A percentile compares a stretch with the other conserved stretches of the same genome.
phyloP scores from a whole-genome alignment of 2,113 vertebrate species.

The Odobenus rosmarus region DNA sequence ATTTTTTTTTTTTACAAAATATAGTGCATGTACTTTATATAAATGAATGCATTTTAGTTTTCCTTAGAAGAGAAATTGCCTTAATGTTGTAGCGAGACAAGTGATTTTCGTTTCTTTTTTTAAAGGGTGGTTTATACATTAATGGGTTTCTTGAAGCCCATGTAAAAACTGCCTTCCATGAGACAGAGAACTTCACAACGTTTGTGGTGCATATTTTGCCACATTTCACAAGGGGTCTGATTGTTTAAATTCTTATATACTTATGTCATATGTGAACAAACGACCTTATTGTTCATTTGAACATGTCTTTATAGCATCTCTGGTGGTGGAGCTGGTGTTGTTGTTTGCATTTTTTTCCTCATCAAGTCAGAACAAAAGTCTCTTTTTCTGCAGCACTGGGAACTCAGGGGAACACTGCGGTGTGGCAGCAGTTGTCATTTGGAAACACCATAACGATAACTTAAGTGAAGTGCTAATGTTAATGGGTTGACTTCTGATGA shows the following conservation, averaged over 20 bases:
- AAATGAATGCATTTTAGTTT: slow-evolving; percentile 81
- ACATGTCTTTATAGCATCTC: slow-evolving; percentile 83
- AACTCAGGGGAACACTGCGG: slow-evolving; percentile 78
- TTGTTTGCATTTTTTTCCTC: slow-evolving; percentile 78
- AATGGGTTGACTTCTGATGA: slow-evolving; percentile 79
- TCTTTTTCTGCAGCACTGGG: slow-evolving; percentile 83
- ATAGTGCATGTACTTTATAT: slow-evolving; percentile 68
- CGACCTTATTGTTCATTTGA: slow-evolving; percentile 84
- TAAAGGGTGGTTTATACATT: slow-evolving; percentile 78
- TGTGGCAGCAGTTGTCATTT: slow-evolving; percentile 79
- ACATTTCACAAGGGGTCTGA: slow-evolving; percentile 84
- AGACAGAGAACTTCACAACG: slow-evolving; percentile 81
- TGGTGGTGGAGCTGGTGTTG: slow-evolving; percentile 78
- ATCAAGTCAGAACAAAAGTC: slow-evolving; percentile 86
- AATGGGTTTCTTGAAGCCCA: slow-evolving; percentile 85
- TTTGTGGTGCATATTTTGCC: slow-evolving; percentile 78
- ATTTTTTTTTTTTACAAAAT: slow-evolving; percentile 71
- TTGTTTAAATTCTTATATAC: slow-evolving; percentile 85
- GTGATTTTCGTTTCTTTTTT: slow-evolving; percentile 70
- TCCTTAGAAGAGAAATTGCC: slow-evolving; percentile 84
- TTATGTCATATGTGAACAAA: slow-evolving; percentile 88
- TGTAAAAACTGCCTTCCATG: slow-evolving; percentile 79
- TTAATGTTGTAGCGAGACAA: slow-evolving; percentile 84
- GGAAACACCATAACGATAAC: slow-evolving; percentile 73
- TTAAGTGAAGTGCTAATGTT: slow-evolving; percentile 75